Evolutionary conservation across 1,140 invertebrate species (phyloP).

Genomic region (Microplitis mediator): DNA sequence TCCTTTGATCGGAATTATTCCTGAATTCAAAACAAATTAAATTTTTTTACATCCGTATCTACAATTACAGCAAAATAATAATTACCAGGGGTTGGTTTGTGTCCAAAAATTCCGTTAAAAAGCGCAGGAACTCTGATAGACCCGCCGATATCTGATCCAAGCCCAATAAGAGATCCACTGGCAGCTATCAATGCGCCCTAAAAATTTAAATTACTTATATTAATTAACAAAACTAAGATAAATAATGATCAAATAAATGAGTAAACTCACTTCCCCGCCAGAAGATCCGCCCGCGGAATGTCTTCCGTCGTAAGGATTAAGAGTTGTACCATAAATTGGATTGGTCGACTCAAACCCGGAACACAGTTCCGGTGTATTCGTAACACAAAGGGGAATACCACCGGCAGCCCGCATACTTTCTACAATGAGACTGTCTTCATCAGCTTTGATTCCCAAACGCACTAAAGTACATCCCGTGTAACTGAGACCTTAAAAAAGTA

Average conservation of each 20-base stretch:
- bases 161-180: slow-evolving; percentile 77
- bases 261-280: slow-evolving; percentile 70
- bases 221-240: not conserved
- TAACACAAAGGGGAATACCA: slow-evolving; percentile 78
- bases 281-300: slow-evolving; percentile 77
- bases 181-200: slow-evolving; percentile 72
- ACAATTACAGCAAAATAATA: not conserved
- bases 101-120: slow-evolving; percentile 87
- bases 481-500: slow-evolving; percentile 64
- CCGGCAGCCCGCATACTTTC: slow-evolving; percentile 69
- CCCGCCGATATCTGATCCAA: slow-evolving; percentile 87
- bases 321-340: slow-evolving; percentile 72
- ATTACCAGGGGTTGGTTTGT: slow-evolving; percentile 78
- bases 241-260: not conserved
- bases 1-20: slow-evolving; percentile 62
- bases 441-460: slow-evolving; percentile 64
- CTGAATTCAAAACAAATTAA: slow-evolving; percentile 47
- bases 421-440: slow-evolving; percentile 69
- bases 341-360: slow-evolving; percentile 74
- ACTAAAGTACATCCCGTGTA: slow-evolving; percentile 69
- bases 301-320: slow-evolving; percentile 78
- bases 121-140: slow-evolving; percentile 85
- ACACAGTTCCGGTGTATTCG: slow-evolving; percentile 83
- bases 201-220: not conserved
- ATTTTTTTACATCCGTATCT: not conserved